Evolutionary conservation across 2,888 invertebrate species (phyloP).

Genomic region (Dione juno): DNA sequence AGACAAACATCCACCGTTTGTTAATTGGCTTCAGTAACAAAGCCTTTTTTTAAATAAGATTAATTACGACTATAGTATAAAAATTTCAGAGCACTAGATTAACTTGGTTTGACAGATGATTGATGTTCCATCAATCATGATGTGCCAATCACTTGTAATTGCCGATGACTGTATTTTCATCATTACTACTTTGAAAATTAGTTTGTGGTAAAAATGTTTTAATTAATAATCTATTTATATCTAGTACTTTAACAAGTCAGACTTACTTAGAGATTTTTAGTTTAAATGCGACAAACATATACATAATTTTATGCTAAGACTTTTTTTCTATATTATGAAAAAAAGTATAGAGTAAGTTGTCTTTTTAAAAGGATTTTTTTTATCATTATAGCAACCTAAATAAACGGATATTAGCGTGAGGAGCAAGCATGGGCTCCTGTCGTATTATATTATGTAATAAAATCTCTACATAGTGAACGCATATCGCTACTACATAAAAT

Average conservation of each 20-base stretch:
- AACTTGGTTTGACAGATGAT: conserved; percentile 13
- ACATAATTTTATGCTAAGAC: no score
- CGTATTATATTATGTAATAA: not conserved
- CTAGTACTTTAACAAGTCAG: no score
- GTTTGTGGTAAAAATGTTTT: not conserved
- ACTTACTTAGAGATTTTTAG: no score
- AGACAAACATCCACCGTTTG: not conserved
- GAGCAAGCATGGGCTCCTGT: no score
- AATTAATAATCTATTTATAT: conserved; percentile 2
- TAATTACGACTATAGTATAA: conserved; percentile 13
- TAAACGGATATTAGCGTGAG: no score
- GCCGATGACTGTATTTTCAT: not conserved
- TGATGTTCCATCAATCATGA: conserved; percentile 23
- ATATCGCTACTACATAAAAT: not conserved
- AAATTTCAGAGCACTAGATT: conserved; percentile 21
- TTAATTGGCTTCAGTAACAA: not conserved
- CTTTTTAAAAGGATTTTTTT: no score
- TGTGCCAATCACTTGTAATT: conserved; percentile 23
- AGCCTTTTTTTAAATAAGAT: conserved; percentile 16
- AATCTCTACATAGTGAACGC: not conserved
- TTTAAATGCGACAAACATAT: not conserved
- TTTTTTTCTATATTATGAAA: no score
- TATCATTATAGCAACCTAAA: no score
- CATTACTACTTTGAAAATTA: conserved; percentile 2
- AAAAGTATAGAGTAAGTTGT: no score